Conservation (phyloP, 1,140 invertebrate species). For the Hypothenemus hampei region DNA sequence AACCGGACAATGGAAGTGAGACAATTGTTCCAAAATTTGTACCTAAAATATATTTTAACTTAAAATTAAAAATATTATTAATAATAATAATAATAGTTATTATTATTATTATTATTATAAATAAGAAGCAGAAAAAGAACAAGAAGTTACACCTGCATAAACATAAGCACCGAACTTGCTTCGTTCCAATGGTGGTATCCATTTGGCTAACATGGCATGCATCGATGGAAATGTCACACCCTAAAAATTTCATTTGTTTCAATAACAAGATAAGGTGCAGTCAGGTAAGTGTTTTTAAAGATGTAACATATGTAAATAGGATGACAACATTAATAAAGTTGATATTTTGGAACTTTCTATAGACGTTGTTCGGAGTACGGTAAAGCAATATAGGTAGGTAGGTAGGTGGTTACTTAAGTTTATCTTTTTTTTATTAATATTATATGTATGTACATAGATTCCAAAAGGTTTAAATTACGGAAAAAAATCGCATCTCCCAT, state of each 20-base stretch:
- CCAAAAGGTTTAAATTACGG: too few species aligned
- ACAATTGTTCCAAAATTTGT: constrained; percentile 71
- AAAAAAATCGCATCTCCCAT: too few species aligned
- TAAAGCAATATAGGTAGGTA: too few species aligned
- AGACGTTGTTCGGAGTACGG: too few species aligned
- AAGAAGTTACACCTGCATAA: constrained; percentile 57
- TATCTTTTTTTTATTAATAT: too few species aligned
- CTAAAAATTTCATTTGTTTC: constrained; percentile 49
- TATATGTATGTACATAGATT: too few species aligned
- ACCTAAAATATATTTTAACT: constrained; percentile 47
- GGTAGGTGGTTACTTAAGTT: too few species aligned
- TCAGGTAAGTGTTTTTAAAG: too few species aligned
- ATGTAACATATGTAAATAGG: too few species aligned
- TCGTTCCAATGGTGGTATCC: constrained; percentile 75
- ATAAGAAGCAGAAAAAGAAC: background rate
- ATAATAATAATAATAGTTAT: background rate
- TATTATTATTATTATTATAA: background rate
- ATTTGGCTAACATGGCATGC: constrained; percentile 74
- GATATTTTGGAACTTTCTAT: too few species aligned
- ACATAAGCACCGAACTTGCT: constrained; percentile 76
- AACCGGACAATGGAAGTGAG: constrained; percentile 68
- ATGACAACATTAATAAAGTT: too few species aligned
- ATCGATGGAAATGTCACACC: constrained; percentile 80
- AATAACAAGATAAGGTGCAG: too few species aligned
- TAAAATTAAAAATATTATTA: background rate